Base-by-base conservation (phyloP, 2,113 vertebrate genomes). In the Pseudolaguvia tuberculata region DNA sequence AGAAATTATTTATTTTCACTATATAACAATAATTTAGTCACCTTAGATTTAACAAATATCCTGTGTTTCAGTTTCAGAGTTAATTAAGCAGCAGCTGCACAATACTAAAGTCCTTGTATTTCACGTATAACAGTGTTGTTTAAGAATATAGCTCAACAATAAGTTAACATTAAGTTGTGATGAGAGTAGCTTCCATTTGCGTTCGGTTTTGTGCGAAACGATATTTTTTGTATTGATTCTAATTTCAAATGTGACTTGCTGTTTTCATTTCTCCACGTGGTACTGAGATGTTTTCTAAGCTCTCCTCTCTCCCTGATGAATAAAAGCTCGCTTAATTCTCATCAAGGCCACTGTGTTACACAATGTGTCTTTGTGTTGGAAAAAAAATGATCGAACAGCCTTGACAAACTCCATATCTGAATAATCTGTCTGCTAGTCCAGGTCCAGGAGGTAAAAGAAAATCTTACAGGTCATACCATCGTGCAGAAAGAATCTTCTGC, bases 221-320 rank as follows among this genome's bases (percentile, higher is more conserved):
- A 2, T 66, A 67, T 67, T 67, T 67, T 35, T 35, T 35, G 31
- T 35, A 35, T 35, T 35, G 3, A 73, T 31, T 74, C 51, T 1
- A 55, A 15, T n/a, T 20, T 5, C 45, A 55, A 65, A 14, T 5
- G n/a, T 20, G 27, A 42, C 13, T 21, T 56, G 31, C 29, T 62
- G 23, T 35, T 62, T n/a, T 51, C 35, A 21, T 70, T 23, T 59
- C 42, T 50, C 5, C 25, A 29, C 6, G 42, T 72, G 70, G 18
- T 31, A 42, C 27, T 25, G 58, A 56, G 42, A 65, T 27, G 35
- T 53, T 35, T n/a, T 52, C 47, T 57, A 12, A 47, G 52, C 21
- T 47, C 25, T 75, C 17, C n/a, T 68, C 61, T 50, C 58, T 52
- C 25, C 29, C 14, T 35, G 66, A 29, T 62, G 47, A 76, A 70